phyloP scores from a whole-genome alignment of 2,797 vertebrate genomes.

The Spea hammondii region DNA sequence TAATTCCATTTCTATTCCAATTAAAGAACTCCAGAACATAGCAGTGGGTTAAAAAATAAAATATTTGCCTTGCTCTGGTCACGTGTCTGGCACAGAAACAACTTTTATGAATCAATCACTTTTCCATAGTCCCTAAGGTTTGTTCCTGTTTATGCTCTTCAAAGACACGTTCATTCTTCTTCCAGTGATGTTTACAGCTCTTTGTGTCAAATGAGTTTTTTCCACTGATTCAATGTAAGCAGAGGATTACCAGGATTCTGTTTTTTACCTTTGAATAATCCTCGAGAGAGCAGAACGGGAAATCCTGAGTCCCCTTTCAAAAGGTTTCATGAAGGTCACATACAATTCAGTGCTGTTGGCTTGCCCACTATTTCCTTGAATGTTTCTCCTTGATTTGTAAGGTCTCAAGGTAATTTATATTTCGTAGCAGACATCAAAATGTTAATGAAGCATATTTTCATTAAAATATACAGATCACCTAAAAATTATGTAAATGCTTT shows the following conservation, averaged over 20 bases:
- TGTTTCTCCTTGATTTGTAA: constrained; percentile 1
- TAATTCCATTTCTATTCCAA: too few species aligned
- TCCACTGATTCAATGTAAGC: constrained; percentile 40
- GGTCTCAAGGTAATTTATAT: constrained; percentile 7
- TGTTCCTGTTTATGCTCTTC: constrained; percentile 46
- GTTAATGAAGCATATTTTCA: too few species aligned
- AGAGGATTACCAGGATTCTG: constrained; percentile 38
- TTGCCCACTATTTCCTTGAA: constrained; percentile 24
- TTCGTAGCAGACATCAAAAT: too few species aligned
- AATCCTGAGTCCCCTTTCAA: constrained; percentile 38
- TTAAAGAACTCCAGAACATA: too few species aligned
- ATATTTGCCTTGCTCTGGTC: neutral
- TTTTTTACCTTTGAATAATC: constrained; percentile 36
- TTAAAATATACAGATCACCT: neutral
- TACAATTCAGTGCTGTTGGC: constrained; percentile 12
- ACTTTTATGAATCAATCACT: constrained; percentile 3
- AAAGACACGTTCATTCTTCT: constrained; percentile 32
- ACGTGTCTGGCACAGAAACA: neutral
- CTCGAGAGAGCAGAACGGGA: constrained; percentile 39
- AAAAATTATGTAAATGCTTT: too few species aligned
- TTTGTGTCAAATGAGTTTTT: constrained; percentile 43
- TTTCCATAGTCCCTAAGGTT: constrained; percentile 21
- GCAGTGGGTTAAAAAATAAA: too few species aligned
- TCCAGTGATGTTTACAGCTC: constrained; percentile 31
- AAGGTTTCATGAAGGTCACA: constrained; percentile 36